Base-by-base conservation (phyloP, 2,888 invertebrate species). In the Heliconius charithonia region DNA sequence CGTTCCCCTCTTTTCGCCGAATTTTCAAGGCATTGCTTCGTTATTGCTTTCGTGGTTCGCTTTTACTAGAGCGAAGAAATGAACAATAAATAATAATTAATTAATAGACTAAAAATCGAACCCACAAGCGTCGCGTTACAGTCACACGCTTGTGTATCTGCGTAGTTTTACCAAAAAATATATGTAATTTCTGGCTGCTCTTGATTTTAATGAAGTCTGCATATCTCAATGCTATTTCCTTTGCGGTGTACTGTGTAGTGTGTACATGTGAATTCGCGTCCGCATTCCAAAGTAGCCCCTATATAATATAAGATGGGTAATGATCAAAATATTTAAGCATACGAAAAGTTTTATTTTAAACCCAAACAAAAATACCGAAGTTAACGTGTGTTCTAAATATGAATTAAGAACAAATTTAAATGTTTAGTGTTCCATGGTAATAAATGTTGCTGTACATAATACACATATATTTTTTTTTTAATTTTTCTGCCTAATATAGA, bases 251-350 rank as follows among this genome's bases (percentile, higher is more conserved):
- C 13, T 9, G 3, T 56, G 9, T 59, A 66, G 22, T 32, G 19
- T n/a, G 69, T 72, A 72, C 16, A 59, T 59, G 32, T 37, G n/a
- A 59, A 72, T 37, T 37, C 9, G 9, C 7, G n/a, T 72, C 72
- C 32, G 72, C 72, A 59, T 72, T 72, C 59, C n/a, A 25, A 32
- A 29, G 59, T n/a, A n/a, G n/a, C 16, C 2, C 9, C 29, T 37
- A 59, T 16, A 59, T 9, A 32, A 29, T 72, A 16, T 13, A 7
- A 25, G 56, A 37, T 59, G 51, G 71, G 37, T 37, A 37, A 22
- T 37, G 32, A 9, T 37, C 37, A 67, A 67, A 32, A 67, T 67
- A 67, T 37, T 67, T 22, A 67, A 67, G 6, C 12, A 32, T n/a
- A 67, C 66, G 12, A 25, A 13, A 67, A 37, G 32, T 22, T 10